Evolutionary conservation across 2,888 invertebrate genomes (phyloP).

Genomic region (Caenorhabditis sinica): DNA sequence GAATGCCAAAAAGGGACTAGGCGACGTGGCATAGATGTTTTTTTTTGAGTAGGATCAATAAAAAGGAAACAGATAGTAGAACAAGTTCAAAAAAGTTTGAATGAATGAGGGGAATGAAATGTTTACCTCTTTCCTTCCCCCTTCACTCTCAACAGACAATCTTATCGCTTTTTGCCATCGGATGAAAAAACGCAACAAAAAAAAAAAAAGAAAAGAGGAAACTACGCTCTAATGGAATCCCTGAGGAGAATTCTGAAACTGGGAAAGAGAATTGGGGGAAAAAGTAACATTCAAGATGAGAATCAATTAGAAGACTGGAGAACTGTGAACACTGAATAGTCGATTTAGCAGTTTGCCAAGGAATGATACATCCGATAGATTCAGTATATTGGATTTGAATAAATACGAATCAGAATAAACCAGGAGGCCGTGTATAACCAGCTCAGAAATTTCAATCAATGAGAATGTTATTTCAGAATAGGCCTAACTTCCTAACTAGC

Average conservation of each 20-base stretch:
- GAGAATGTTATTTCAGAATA: too few species aligned
- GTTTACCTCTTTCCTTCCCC: constrained; percentile 1
- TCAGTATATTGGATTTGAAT: too few species aligned
- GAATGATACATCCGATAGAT: too few species aligned
- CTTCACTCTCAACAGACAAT: background rate
- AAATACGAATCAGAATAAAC: too few species aligned
- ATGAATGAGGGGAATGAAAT: constrained; percentile 18
- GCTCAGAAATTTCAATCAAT: too few species aligned
- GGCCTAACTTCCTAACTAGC: too few species aligned
- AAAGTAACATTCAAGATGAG: background rate
- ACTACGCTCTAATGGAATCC: background rate
- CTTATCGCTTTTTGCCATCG: constrained; percentile 32
- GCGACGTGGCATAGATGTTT: constrained; percentile 11
- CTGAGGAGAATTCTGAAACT: background rate
- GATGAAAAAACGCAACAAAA: constrained; percentile 8
- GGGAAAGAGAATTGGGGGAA: background rate
- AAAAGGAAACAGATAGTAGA: background rate
- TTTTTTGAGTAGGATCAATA: background rate
- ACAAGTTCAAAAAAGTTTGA: background rate
- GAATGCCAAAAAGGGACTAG: background rate
- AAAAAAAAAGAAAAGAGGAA: constrained; percentile 4
- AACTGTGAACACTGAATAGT: too few species aligned
- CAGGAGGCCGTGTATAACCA: too few species aligned
- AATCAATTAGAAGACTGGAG: too few species aligned
- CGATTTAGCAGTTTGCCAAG: too few species aligned